These are phyloP conservation scores for Cryptocheilus praepositus DNA, from an alignment of 2,888 invertebrate species.

Conservation along the genomic window DNA sequence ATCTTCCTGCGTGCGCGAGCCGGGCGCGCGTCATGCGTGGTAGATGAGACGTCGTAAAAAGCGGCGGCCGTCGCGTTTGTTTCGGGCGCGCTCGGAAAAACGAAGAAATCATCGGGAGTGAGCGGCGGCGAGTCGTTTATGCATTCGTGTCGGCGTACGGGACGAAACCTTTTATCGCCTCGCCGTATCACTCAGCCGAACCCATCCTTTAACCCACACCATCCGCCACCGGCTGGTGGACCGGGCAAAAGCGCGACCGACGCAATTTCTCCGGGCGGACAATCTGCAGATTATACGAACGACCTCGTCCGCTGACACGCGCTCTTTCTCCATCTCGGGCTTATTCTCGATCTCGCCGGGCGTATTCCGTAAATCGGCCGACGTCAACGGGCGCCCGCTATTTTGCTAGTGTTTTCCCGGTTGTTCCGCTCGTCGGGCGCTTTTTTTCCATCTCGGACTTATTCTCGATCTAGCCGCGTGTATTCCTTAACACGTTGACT, in stretches of 20 bases:
- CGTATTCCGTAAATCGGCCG: no score
- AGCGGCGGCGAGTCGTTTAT: slow-evolving; percentile 31
- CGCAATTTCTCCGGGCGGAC: slow-evolving; percentile 26
- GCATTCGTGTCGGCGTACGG: slow-evolving; percentile 28
- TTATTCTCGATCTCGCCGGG: neutral
- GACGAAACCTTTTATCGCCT: slow-evolving; percentile 51
- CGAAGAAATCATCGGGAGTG: slow-evolving; percentile 17
- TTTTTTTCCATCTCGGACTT: no score
- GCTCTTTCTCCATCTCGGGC: neutral
- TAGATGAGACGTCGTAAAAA: slow-evolving; percentile 34
- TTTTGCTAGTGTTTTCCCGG: no score
- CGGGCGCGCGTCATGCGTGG: neutral
- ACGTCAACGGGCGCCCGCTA: no score
- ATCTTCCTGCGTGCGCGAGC: no score
- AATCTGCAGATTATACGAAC: neutral
- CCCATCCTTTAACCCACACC: slow-evolving; percentile 25
- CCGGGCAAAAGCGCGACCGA: slow-evolving; percentile 24
- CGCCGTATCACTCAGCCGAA: slow-evolving; percentile 28
- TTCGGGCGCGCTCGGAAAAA: slow-evolving; percentile 14
- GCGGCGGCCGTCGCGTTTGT: slow-evolving; percentile 20
- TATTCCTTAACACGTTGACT: no score
- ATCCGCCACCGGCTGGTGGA: slow-evolving; percentile 15
- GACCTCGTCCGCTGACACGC: neutral
- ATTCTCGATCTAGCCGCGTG: no score
- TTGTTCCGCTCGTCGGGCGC: no score